Evolutionary conservation across 37 sponge, comb jelly and placozoan genomes (phyloP).

Genomic region (Mnemiopsis leidyi): DNA sequence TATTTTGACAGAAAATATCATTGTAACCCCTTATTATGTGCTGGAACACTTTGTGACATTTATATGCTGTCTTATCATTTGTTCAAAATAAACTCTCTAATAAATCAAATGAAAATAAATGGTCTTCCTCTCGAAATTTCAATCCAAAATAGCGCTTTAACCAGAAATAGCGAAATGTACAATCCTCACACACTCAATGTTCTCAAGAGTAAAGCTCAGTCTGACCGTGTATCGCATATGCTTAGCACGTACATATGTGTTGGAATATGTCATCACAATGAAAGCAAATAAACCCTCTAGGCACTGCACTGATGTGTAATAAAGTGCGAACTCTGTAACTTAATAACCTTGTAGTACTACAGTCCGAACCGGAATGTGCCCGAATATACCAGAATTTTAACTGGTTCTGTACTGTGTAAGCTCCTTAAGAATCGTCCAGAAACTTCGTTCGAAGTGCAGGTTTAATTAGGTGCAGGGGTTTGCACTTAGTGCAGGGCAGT

Average conservation of each 20-base stretch:
- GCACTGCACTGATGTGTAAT: not conserved
- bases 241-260: not conserved
- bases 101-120: no score
- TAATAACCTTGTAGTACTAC: not conserved
- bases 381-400: not conserved
- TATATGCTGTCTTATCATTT: not conserved
- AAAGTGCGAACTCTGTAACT: not conserved
- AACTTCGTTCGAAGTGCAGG: no score
- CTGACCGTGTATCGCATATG: not conserved
- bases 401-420: no score
- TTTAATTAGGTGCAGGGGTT: no score
- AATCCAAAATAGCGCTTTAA: no score
- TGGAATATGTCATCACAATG: not conserved
- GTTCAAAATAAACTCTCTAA: not conserved
- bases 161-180: no score
- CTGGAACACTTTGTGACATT: not conserved
- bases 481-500: no score
- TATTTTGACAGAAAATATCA: not conserved
- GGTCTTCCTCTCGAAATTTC: no score
- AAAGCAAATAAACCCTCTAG: not conserved
- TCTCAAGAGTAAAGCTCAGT: no score
- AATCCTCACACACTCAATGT: not conserved
- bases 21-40: not conserved
- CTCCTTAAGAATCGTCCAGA: no score
- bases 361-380: not conserved